Base-by-base conservation (phyloP, 2,797 vertebrate genomes). In the Halcyon badia region DNA sequence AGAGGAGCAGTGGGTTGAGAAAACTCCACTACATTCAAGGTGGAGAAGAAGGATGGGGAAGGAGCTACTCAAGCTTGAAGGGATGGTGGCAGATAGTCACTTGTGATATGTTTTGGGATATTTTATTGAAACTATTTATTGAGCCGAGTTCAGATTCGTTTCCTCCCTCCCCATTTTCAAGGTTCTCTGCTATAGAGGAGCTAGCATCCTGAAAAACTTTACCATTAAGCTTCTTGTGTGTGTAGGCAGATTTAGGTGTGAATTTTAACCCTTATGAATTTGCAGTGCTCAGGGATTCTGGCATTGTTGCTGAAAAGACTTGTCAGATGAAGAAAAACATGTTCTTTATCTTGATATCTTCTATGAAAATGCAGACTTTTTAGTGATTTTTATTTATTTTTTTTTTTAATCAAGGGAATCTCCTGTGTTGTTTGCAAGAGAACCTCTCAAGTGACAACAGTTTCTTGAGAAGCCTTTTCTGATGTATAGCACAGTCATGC, bases 221-320 rank as follows among this genome's bases (percentile, higher is more conserved):
- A 30, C 0, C 0, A 5, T 56, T 2, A 2, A 64, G 30, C 22
- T 83, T 57, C 49, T 42, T 56, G 8, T 22, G 13, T 58, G 8
- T 51, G 19, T 39, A 39, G 54, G 49, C 35, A 83, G 44, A 12
- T 71, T 62, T 62, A 61, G 22, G 48, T 68, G 35, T 39, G 15
- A 65, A 19, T 61, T 72, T 69, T 61, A 92, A 58, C 30, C 22
- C 22, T 44, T 77, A 19, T 17, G 48, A 76, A 56, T 83, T 90
- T 57, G 6, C 42, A 57, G n/a, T 52, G 51, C 37, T 92, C 20
- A 28, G 22, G 21, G 35, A 65, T 88, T 64, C 49, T 80, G 83
- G 24, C 26, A 26, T 31, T 75, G 48, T 79, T 84, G 44, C 72
- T 86, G 60, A 37, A 62, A 73, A 62, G 17, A 62, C 35, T 44